phyloP scores from a whole-genome alignment of 2,113 vertebrate species.

The Pelobates fuscus region DNA sequence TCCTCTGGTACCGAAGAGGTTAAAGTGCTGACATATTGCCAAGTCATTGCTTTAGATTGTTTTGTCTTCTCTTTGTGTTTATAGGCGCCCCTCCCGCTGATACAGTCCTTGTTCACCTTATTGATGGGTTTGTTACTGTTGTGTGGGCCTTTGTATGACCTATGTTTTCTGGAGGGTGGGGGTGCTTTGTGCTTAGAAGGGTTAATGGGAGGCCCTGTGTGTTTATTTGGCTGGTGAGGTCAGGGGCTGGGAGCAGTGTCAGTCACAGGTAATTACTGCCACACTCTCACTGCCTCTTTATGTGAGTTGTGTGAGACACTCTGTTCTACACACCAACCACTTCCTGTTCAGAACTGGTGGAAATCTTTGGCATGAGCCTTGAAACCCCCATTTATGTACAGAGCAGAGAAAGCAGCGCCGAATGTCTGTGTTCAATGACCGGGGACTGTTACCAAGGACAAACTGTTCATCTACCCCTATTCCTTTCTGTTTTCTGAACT shows the following conservation, averaged over 20 bases:
- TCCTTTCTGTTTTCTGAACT: too few species aligned
- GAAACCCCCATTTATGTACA: constrained; percentile 71
- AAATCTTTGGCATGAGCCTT: constrained; percentile 69
- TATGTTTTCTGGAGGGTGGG: constrained; percentile 11
- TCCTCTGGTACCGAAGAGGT: too few species aligned
- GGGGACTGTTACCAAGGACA: constrained; percentile 4
- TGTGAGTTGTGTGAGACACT: constrained; percentile 69
- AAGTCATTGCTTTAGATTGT: too few species aligned
- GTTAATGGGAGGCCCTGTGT: constrained; percentile 47
- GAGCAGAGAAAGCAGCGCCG: neutral
- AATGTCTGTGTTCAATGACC: neutral
- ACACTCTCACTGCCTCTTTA: constrained; percentile 67
- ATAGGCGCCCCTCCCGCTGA: too few species aligned
- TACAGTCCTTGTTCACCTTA: too few species aligned
- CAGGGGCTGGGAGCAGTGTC: constrained; percentile 63
- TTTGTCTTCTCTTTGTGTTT: too few species aligned
- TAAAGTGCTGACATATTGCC: too few species aligned
- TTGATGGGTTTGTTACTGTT: too few species aligned
- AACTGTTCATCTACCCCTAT: too few species aligned
- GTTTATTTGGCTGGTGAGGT: constrained; percentile 73
- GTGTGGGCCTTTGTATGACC: constrained; percentile 18
- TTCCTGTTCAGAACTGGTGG: constrained; percentile 77
- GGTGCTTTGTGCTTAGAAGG: constrained; percentile 33
- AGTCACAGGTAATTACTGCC: constrained; percentile 75
- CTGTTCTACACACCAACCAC: constrained; percentile 68